A percentile compares a stretch with the other conserved stretches of the same genome.
These are phyloP conservation scores for Aplysia californica DNA, from an alignment of 1,140 invertebrate species.

Conservation along the genomic window DNA sequence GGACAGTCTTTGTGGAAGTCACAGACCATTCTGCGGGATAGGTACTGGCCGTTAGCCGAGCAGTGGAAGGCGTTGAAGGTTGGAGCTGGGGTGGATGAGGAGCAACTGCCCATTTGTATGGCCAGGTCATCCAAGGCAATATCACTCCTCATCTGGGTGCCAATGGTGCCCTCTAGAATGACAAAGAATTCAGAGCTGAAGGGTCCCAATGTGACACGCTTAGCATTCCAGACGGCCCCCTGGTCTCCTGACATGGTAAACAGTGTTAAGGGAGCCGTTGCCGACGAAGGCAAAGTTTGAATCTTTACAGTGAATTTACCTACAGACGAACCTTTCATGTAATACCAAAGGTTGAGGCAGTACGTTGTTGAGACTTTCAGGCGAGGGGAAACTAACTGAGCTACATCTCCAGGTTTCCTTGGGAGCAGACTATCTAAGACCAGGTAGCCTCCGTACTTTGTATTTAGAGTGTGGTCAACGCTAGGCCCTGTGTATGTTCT, in stretches of 20 bases:
- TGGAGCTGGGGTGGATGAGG: constrained; percentile 17
- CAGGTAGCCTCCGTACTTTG: constrained; percentile 59
- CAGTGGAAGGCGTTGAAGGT: constrained; percentile 27
- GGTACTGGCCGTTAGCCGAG: constrained; percentile 41
- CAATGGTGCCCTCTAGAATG: constrained; percentile 48
- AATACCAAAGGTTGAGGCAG: constrained; percentile 75
- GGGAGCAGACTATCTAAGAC: constrained; percentile 60
- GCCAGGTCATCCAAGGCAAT: constrained; percentile 60
- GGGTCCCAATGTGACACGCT: constrained; percentile 45
- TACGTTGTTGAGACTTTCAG: constrained; percentile 39
- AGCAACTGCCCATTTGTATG: constrained; percentile 31
- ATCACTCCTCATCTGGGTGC: constrained; percentile 41
- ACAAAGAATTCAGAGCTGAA: constrained; percentile 40
- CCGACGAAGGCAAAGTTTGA: constrained; percentile 31
- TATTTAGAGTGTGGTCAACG: constrained; percentile 61
- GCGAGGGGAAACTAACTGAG: constrained; percentile 44
- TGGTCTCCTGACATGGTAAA: constrained; percentile 68
- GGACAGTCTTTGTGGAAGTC: constrained; percentile 58
- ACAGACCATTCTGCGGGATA: constrained; percentile 49
- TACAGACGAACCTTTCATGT: constrained; percentile 73
- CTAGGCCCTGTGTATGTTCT: constrained; percentile 38
- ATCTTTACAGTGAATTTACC: constrained; percentile 39
- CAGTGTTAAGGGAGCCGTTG: constrained; percentile 19
- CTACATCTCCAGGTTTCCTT: constrained; percentile 47
- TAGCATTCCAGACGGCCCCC: constrained; percentile 23